phyloP scores from a whole-genome alignment of 2,113 vertebrate species.

The Spermophilus dauricus region DNA sequence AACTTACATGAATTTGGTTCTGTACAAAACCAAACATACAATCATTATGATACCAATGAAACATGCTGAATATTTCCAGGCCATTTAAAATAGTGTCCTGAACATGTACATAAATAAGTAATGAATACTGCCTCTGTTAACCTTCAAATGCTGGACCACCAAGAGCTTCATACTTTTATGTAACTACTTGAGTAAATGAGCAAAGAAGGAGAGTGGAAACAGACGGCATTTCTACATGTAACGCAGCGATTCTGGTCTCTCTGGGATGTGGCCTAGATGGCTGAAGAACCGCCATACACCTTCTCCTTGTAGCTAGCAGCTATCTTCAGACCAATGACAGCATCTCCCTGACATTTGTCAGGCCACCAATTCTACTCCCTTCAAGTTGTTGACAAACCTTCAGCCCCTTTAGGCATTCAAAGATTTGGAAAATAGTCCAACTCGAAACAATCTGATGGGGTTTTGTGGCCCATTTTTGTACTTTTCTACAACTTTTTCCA shows the following conservation, averaged over 20 bases:
- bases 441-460: background rate
- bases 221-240: too few species aligned
- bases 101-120: background rate
- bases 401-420: background rate
- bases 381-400: background rate
- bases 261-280: background rate
- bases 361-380: too few species aligned
- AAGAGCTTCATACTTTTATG: background rate
- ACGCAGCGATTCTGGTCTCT: background rate
- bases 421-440: background rate
- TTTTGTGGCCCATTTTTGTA: background rate
- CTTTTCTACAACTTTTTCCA: background rate
- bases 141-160: background rate
- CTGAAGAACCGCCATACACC: background rate
- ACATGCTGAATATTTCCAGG: background rate
- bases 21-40: constrained; percentile 23
- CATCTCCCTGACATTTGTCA: too few species aligned
- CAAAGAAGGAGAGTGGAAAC: background rate
- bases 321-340: fast-evolving
- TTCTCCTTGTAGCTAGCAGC: background rate
- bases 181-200: background rate
- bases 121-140: background rate
- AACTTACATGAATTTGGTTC: background rate
- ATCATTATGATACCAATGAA: background rate
- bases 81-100: background rate